These are phyloP conservation scores for Ctena decussata DNA, from an alignment of 2,888 invertebrate species.

Conservation along the genomic window DNA sequence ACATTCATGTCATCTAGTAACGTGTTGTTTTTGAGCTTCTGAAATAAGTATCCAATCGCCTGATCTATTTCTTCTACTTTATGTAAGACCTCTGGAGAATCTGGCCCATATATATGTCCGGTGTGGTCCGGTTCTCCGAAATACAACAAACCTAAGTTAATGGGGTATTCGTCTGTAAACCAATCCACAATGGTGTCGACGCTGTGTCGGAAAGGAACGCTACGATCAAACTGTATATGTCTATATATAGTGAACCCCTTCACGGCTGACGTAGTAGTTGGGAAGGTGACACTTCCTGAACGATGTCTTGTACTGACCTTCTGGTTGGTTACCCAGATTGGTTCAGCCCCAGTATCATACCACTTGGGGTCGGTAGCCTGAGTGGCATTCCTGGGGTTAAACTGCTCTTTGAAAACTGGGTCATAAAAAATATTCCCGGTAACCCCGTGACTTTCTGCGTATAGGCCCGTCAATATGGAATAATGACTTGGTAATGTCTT, in stretches of 20 bases:
- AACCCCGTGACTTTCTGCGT: constrained; percentile 91
- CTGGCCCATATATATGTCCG: constrained; percentile 89
- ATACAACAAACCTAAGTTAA: constrained; percentile 91
- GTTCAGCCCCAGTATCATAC: constrained; percentile 86
- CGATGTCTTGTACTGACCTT: constrained; percentile 88
- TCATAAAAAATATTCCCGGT: constrained; percentile 90
- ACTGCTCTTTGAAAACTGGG: constrained; percentile 83
- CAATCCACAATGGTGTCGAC: constrained; percentile 81
- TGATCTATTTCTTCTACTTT: constrained; percentile 88
- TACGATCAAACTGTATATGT: constrained; percentile 67
- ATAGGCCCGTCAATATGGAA: constrained; percentile 89
- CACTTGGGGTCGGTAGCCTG: constrained; percentile 87
- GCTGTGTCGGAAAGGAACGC: constrained; percentile 76
- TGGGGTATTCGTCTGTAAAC: constrained; percentile 88
- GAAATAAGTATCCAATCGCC: constrained; percentile 87
- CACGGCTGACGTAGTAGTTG: constrained; percentile 88
- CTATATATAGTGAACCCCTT: constrained; percentile 73
- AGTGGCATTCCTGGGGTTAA: constrained; percentile 44
- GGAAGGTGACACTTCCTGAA: constrained; percentile 92
- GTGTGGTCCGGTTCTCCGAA: constrained; percentile 91
- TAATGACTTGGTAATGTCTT: constrained; percentile 93
- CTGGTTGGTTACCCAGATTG: constrained; percentile 87
- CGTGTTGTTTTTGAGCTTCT: constrained; percentile 88
- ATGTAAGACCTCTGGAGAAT: constrained; percentile 86
- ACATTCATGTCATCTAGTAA: constrained; percentile 89